phyloP scores from a whole-genome alignment of 2,888 invertebrate species.

The Hypomecis atomaria region DNA sequence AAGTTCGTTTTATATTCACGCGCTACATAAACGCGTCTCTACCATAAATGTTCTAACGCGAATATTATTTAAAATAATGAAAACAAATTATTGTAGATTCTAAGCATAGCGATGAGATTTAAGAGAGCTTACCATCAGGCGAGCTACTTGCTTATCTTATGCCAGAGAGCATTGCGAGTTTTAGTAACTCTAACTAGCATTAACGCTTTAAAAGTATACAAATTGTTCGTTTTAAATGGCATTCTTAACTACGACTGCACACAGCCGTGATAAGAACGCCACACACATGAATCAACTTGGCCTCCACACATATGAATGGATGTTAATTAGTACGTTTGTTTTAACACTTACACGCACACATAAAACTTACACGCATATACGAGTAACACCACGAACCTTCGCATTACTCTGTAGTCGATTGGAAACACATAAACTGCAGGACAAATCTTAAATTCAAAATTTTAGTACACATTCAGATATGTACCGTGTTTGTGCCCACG shows the following conservation, averaged over 20 bases:
- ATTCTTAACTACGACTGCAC: slow-evolving; percentile 56
- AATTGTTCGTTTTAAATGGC: slow-evolving; percentile 54
- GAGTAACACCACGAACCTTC: slow-evolving; percentile 57
- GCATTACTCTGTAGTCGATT: slow-evolving; percentile 62
- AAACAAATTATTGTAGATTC: too few species aligned
- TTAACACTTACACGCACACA: slow-evolving; percentile 66
- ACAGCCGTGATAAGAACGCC: slow-evolving; percentile 68
- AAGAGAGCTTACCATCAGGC: too few species aligned
- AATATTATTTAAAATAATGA: too few species aligned
- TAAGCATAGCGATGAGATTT: too few species aligned
- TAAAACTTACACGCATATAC: slow-evolving; percentile 47
- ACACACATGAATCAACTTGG: slow-evolving; percentile 67
- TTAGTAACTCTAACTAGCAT: not conserved
- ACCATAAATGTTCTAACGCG: too few species aligned
- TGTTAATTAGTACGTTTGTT: slow-evolving; percentile 81
- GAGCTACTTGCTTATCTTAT: too few species aligned
- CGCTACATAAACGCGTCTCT: too few species aligned
- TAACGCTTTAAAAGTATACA: slow-evolving; percentile 29
- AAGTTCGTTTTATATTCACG: too few species aligned
- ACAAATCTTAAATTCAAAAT: slow-evolving; percentile 49
- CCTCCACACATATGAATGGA: slow-evolving; percentile 77
- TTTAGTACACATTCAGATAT: slow-evolving; percentile 31
- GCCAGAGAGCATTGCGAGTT: too few species aligned
- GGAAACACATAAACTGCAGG: slow-evolving; percentile 54
- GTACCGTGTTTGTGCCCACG: slow-evolving; percentile 39